Conservation (phyloP, 2,888 invertebrate genomes). For the Bombylius major region DNA sequence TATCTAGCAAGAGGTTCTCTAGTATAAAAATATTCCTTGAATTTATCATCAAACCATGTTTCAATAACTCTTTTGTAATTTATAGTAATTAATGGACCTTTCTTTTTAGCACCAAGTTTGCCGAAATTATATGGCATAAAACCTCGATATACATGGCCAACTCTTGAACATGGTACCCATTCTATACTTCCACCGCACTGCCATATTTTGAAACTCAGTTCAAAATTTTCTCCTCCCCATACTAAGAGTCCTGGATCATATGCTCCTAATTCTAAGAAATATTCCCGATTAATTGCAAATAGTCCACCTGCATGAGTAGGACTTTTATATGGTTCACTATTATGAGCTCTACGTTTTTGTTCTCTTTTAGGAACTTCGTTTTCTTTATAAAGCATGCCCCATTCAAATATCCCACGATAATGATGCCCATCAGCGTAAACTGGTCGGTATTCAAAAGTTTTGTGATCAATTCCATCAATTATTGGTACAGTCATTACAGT, state of each 20-base stretch:
- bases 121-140: slow-evolving; percentile 98
- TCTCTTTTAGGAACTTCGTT: slow-evolving; percentile 84
- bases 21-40: slow-evolving; percentile 94
- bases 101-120: slow-evolving; percentile 77
- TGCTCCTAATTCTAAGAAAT: slow-evolving; percentile 89
- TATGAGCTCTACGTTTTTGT: slow-evolving; percentile 57
- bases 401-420: slow-evolving; percentile 95
- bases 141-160: slow-evolving; percentile 95
- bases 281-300: slow-evolving; percentile 90
- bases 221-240: slow-evolving; percentile 98
- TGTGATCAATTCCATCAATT: slow-evolving; percentile 94
- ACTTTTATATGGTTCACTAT: slow-evolving; percentile 89
- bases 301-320: slow-evolving; percentile 99
- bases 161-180: slow-evolving; percentile 97
- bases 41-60: slow-evolving; percentile 96
- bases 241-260: slow-evolving; percentile 94
- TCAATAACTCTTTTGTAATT: slow-evolving; percentile 96
- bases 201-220: slow-evolving; percentile 95
- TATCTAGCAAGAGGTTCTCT: slow-evolving; percentile 80
- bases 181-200: slow-evolving; percentile 96
- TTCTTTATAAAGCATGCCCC: slow-evolving; percentile 99
- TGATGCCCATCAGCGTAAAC: slow-evolving; percentile 82
- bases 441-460: slow-evolving; percentile 84
- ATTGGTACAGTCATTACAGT: slow-evolving; percentile 93
- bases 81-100: slow-evolving; percentile 90